Evolutionary conservation across 2,888 invertebrate species (phyloP), one percentile per base, ranked within the genome.

Genomic region (Amblyjoppa proteus): DNA sequence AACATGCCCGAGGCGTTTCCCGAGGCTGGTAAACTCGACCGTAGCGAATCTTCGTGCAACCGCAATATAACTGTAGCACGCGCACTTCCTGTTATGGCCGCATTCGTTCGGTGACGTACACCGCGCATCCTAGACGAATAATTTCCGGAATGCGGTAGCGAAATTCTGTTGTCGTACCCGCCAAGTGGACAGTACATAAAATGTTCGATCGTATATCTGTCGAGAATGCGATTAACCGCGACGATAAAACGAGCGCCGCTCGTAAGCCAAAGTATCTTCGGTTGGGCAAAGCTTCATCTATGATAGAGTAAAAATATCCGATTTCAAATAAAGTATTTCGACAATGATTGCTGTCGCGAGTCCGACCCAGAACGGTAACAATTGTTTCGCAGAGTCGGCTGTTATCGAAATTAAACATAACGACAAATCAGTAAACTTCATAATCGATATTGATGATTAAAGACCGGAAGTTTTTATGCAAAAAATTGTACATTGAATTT

Each of bases 151-250:
- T 51, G 51, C 51, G 7, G 38, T 16, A 38, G 51, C 53, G 51
- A 51, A 31, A 64, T 76, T 76, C 53, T 38, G 66, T 51, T 64
- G 41, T 41, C 68, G 34, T 76, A 51, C 31, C 41, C 76, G 49
- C 66, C 4, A 51, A 49, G 66, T 51, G 76, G 66, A 66, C 76
- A 53, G 16, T 11, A 51, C 34, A 76, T 66, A 53, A 76, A 76
- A 76, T 66, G 76, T 76, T 66, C 25, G 66, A 51, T 16, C 66
- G 51, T 76, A 66, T 66, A 66, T 66, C 76, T 66, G 64, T 76
- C 51, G 64, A 25, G 53, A 53, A 76, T 51, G 64, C 76, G 13
- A 76, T 66, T 53, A 76, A 76, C 66, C 38, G 66, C 66, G 25
- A 53, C 53, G 53, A n/a, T 45, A 51, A 38, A 76, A 66, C 51